Evolutionary conservation across 2,888 invertebrate species (phyloP).

Genomic region (Ecliptopera silaceata): DNA sequence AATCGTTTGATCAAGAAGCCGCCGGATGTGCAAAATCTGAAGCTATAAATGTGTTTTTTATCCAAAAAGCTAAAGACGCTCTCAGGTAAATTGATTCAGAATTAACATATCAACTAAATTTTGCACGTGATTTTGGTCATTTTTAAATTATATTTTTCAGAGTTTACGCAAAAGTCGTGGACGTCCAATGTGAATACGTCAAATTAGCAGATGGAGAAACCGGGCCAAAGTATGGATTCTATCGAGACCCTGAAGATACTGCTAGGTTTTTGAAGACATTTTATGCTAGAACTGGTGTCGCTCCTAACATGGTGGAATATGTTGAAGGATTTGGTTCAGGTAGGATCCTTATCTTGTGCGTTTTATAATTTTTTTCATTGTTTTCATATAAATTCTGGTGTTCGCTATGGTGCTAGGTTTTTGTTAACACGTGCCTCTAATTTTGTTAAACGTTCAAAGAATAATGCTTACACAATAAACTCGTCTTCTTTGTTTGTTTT

Average conservation of each 20-base stretch:
- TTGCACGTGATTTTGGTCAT: too few species aligned
- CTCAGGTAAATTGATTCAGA: constrained; percentile 36
- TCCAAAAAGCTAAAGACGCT: constrained; percentile 84
- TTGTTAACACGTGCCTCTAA: too few species aligned
- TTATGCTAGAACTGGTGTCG: constrained; percentile 83
- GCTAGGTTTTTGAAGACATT: constrained; percentile 47
- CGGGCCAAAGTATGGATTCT: constrained; percentile 42
- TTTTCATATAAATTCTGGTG: too few species aligned
- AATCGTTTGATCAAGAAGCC: constrained; percentile 90
- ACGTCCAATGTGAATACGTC: constrained; percentile 45
- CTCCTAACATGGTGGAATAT: constrained; percentile 82
- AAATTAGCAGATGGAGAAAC: constrained; percentile 28
- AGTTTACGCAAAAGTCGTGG: constrained; percentile 47
- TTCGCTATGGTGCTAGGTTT: too few species aligned
- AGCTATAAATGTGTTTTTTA: constrained; percentile 84
- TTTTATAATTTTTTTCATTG: too few species aligned
- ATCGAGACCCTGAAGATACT: constrained; percentile 39
- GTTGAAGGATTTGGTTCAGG: constrained; percentile 88
- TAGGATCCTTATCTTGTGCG: constrained; percentile 22
- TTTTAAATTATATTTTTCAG: constrained; percentile 33
- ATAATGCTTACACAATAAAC: too few species aligned
- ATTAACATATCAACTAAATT: neutral
- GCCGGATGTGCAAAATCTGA: constrained; percentile 89
- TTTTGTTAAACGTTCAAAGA: too few species aligned
- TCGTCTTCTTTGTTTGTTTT: too few species aligned